phyloP scores from a whole-genome alignment of 2,888 invertebrate genomes.

The Epinotia demarniana region DNA sequence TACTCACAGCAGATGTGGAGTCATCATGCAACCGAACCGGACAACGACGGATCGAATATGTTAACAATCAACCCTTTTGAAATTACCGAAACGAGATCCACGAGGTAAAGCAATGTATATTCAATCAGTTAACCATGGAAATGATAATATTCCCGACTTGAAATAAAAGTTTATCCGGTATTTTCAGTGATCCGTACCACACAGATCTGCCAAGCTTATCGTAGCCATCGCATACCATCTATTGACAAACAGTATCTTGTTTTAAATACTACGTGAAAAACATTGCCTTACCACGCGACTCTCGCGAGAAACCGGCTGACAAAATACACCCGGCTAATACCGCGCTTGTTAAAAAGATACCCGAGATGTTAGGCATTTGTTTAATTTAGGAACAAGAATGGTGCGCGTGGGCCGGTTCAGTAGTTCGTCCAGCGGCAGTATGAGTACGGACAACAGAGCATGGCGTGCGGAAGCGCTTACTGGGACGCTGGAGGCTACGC shows the following conservation, averaged over 20 bases:
- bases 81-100: slow-evolving; percentile 72
- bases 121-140: neutral
- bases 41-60: slow-evolving; percentile 67
- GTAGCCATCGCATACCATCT: neutral
- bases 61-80: slow-evolving; percentile 85
- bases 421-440: slow-evolving; percentile 41
- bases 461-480: slow-evolving; percentile 80
- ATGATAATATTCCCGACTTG: neutral
- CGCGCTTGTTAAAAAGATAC: slow-evolving; percentile 13
- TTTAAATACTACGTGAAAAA: neutral
- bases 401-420: slow-evolving; percentile 36
- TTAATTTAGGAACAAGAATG: slow-evolving; percentile 11
- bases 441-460: slow-evolving; percentile 65
- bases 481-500: slow-evolving; percentile 79
- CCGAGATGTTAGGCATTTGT: neutral
- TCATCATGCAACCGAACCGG: slow-evolving; percentile 68
- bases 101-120: slow-evolving; percentile 62
- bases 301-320: slow-evolving; percentile 29
- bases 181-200: neutral
- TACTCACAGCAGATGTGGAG: slow-evolving; percentile 47
- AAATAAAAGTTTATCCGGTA: neutral
- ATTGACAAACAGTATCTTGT: neutral
- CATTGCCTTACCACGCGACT: slow-evolving; percentile 32
- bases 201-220: neutral
- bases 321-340: slow-evolving; percentile 40